Conservation (phyloP, 2,888 invertebrate species). For the Dynastes hyllus region DNA sequence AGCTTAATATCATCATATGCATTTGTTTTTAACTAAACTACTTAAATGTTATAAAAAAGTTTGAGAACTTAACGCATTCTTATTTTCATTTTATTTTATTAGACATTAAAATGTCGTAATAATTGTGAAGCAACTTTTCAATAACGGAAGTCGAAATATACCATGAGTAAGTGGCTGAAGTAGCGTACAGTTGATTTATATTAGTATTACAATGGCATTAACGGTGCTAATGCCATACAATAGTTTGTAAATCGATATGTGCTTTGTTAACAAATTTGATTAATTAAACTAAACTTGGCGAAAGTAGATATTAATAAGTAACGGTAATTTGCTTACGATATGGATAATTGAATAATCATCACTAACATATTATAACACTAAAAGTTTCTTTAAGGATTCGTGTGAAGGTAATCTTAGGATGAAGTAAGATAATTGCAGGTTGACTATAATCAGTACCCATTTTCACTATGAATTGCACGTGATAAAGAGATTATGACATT, state of each 20-base stretch:
- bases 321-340: neutral
- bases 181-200: neutral
- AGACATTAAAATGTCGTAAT: too few relatives aligned
- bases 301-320: slow-evolving; percentile 4
- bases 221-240: slow-evolving; percentile 7
- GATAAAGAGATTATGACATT: too few relatives aligned
- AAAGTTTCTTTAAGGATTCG: neutral
- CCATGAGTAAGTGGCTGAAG: neutral
- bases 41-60: too few relatives aligned
- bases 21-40: too few relatives aligned
- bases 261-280: slow-evolving; percentile 35
- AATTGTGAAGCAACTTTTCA: neutral
- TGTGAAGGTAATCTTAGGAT: too few relatives aligned
- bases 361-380: neutral
- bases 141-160: slow-evolving; percentile 13
- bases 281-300: slow-evolving; percentile 5
- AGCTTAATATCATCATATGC: too few relatives aligned
- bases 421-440: neutral
- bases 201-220: neutral
- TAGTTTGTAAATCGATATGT: slow-evolving; percentile 35
- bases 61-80: too few relatives aligned
- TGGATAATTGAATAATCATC: slow-evolving; percentile 21
- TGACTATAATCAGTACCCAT: neutral
- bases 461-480: too few relatives aligned
- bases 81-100: too few relatives aligned